Evolutionary conservation across 2,888 invertebrate genomes (phyloP), one percentile per base, ranked within the genome.

Genomic region (Lepidonotus clava): DNA sequence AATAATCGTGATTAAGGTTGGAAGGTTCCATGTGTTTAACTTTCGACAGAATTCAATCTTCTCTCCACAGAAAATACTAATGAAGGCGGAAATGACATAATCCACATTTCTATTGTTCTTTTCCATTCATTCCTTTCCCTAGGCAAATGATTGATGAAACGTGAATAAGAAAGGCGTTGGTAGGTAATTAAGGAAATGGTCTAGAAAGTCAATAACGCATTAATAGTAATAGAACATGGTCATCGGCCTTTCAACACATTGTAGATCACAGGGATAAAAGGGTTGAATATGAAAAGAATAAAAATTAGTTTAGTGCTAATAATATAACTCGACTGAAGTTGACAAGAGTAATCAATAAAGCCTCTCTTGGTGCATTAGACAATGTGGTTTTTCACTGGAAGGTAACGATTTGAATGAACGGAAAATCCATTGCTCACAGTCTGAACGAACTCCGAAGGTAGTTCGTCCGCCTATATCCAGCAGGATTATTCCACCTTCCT

Each of bases 151-250:
- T 61, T 61, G 61, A 61, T 61, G 61, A 61, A 61, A 61, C 28
- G 21, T 32, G 61, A 61, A n/a, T n/a, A n/a, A 24, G 28, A 61
- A 71, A 71, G 34, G 14, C 8, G 14, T 11, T 38, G 14, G 21
- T 34, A 71, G 71, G 71, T 71, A 71, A 34, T 71, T 71, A 71
- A 71, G 71, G 71, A 71, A 71, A 34, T 71, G 34, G 71, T 18
- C 5, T 71, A 71, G 71, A 71, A 38, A 71, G 71, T 71, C 71
- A 21, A 71, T 71, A 71, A 38, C 18, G 71, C 38, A 71, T 71
- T 71, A 71, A 71, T 61, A 61, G 61, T 61, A n/a, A 61, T 61
- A 32, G 61, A 2, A 18, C 61, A 61, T 61, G 61, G n/a, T n/a
- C n/a, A n/a, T n/a, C n/a, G n/a, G 61, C 24, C 61, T 61, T 61